A percentile compares a stretch with the other conserved stretches of the same genome.
Evolutionary conservation across 2,797 vertebrate genomes (phyloP).

Genomic region (Natrix natrix): DNA sequence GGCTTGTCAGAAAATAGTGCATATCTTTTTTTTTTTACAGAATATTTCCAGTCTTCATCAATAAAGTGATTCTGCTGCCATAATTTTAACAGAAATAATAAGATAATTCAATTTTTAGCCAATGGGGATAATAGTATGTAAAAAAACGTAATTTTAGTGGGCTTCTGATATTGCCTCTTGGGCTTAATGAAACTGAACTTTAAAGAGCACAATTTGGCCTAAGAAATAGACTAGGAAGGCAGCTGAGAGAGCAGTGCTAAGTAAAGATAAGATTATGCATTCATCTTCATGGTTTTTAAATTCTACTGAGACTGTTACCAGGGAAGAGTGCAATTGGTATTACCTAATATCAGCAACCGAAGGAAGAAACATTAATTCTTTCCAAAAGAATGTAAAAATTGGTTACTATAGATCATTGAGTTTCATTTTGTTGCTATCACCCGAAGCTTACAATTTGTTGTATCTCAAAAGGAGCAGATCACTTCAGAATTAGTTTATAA

Average conservation of each 20-base stretch:
- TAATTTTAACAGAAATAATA: slow-evolving; percentile 13
- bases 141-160: slow-evolving; percentile 10
- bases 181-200: background rate
- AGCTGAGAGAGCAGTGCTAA: background rate
- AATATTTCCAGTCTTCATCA: background rate
- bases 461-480: background rate
- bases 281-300: background rate
- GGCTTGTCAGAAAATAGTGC: background rate
- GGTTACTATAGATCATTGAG: background rate
- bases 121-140: background rate
- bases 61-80: slow-evolving; percentile 2
- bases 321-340: background rate
- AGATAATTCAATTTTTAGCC: background rate
- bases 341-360: background rate
- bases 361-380: background rate
- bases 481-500: background rate
- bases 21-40: background rate
- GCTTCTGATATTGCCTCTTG: background rate
- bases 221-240: background rate
- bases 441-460: background rate
- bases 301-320: background rate
- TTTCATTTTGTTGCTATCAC: background rate
- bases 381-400: background rate
- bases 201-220: background rate
- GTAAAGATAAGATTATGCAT: background rate